Conservation (phyloP, 2,888 invertebrate species). For the Cosmopolites sordidus region DNA sequence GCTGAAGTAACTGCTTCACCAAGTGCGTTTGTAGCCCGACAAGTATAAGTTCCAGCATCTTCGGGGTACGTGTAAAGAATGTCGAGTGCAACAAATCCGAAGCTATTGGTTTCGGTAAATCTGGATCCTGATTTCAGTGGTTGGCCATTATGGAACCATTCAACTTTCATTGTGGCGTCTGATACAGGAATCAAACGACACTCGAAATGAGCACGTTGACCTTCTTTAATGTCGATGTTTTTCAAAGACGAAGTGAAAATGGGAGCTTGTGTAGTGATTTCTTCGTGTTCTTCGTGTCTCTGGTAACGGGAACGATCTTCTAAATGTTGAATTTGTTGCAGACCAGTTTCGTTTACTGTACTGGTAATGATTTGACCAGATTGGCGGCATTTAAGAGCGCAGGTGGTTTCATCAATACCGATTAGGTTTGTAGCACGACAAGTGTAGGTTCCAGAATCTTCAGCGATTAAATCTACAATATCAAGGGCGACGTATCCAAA, state of each 20-base stretch:
- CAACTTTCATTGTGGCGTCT: constrained; percentile 88
- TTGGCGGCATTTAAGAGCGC: constrained; percentile 67
- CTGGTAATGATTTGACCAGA: constrained; percentile 77
- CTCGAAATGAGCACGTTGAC: constrained; percentile 92
- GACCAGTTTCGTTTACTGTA: constrained; percentile 82
- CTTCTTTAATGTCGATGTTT: constrained; percentile 89
- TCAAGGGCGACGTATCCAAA: constrained; percentile 98
- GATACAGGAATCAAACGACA: constrained; percentile 91
- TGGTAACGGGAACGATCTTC: constrained; percentile 80
- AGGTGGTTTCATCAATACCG: constrained; percentile 82
- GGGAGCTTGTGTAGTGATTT: constrained; percentile 84
- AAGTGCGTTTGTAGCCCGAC: constrained; percentile 83
- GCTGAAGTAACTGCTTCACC: constrained; percentile 94
- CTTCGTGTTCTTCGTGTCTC: constrained; percentile 71
- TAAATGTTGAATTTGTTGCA: constrained; percentile 84
- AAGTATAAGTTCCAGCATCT: constrained; percentile 94
- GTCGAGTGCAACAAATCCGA: constrained; percentile 95
- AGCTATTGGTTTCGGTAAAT: constrained; percentile 93
- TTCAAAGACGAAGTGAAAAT: constrained; percentile 90
- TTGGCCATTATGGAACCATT: constrained; percentile 91
- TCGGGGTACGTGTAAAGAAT: constrained; percentile 94
- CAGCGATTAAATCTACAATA: constrained; percentile 91
- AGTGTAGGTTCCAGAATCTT: constrained; percentile 92
- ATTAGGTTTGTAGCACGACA: constrained; percentile 87
- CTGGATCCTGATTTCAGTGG: constrained; percentile 90